These are phyloP conservation scores for Macrotus californicus DNA, from an alignment of 2,113 vertebrate genomes.

Conservation along the genomic window DNA sequence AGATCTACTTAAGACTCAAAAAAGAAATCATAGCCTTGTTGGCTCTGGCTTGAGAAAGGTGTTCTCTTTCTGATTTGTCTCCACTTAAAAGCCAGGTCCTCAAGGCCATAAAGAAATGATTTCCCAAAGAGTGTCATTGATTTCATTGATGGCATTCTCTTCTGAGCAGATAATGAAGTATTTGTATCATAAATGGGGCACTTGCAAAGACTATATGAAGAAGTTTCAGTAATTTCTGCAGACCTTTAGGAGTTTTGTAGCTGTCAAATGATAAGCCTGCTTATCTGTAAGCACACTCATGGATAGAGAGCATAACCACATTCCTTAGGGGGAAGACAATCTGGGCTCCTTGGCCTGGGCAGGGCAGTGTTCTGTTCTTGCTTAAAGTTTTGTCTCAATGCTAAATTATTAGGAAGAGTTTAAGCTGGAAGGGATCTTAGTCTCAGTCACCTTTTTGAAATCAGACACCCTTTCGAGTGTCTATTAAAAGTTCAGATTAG, in stretches of 20 bases:
- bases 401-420: background rate
- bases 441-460: background rate
- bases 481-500: background rate
- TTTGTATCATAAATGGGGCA: background rate
- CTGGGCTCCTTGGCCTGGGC: background rate
- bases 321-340: background rate
- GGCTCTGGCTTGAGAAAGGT: background rate
- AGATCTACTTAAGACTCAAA: background rate
- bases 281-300: background rate
- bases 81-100: background rate
- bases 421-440: background rate
- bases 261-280: background rate
- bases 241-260: background rate
- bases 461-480: background rate
- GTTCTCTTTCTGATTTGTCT: background rate
- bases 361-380: background rate
- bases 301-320: background rate
- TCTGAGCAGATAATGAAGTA: background rate
- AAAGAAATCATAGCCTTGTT: background rate
- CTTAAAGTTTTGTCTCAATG: background rate
- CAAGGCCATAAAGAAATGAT: background rate
- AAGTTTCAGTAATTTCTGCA: constrained; percentile 1
- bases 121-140: background rate
- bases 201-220: background rate
- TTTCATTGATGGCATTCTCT: background rate